phyloP scores from a whole-genome alignment of 2,888 invertebrate genomes.

The Augochlorella aurata region DNA sequence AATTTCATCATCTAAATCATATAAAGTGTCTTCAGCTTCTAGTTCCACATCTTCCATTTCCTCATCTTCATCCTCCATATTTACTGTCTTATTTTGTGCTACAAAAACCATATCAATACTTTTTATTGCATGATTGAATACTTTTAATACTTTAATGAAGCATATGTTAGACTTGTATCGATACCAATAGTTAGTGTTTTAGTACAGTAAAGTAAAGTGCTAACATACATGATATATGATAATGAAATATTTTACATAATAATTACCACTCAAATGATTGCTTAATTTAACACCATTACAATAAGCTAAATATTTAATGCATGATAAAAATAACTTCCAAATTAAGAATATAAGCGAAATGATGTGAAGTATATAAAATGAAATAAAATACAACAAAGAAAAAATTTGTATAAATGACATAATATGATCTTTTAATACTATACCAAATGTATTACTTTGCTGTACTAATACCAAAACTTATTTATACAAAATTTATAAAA shows the following conservation, averaged over 20 bases:
- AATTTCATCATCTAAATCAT: conserved; percentile 59
- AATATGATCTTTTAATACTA: not conserved
- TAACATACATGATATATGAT: not conserved
- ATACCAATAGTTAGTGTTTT: conserved; percentile 14
- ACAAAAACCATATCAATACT: conserved; percentile 41
- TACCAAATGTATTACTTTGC: conserved; percentile 39
- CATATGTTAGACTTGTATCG: conserved; percentile 7
- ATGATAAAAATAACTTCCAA: not conserved
- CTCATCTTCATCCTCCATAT: conserved; percentile 27
- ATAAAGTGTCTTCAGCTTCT: conserved; percentile 34
- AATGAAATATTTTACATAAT: not conserved
- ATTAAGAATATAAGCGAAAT: not conserved
- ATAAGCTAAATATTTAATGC: not conserved
- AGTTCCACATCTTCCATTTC: conserved; percentile 42
- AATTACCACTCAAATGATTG: not conserved
- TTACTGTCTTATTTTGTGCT: conserved; percentile 54
- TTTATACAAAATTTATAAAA: conserved; percentile 3
- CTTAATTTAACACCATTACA: not conserved
- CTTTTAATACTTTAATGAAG: conserved; percentile 11
- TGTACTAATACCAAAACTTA: conserved; percentile 38
- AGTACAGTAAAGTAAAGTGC: conserved; percentile 40
- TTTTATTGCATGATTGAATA: conserved; percentile 10
- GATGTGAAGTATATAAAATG: not conserved
- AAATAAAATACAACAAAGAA: not conserved
- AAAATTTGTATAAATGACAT: not conserved